Base-by-base conservation (phyloP, 2,888 invertebrate genomes). In the Didymodactylos carnosus region DNA sequence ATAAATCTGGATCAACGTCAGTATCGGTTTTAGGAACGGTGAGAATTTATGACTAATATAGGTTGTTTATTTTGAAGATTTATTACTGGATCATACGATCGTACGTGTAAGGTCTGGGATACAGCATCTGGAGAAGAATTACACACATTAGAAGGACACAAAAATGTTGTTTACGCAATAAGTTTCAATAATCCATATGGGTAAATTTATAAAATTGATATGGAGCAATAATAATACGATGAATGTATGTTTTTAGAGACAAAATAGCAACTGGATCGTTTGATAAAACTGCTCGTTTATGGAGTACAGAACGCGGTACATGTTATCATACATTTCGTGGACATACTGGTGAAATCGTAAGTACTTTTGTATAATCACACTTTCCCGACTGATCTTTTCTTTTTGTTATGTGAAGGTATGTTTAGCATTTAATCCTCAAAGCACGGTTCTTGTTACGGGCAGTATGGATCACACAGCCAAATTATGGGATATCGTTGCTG, bases 81-180 rank as follows among this genome's bases (percentile, higher is more conserved):
- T 82, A 84, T 90, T 76, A 88, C 91, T 2, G 90, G 90, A 77
- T 91, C 91, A 82, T 91, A 91, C 81, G 91, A 91, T 82, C 86
- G 91, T 77, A 90, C 90, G 25, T 91, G 91, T 83, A 89, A 89
- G 82, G 85, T 91, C 73, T 90, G 90, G 88, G 87, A 89, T 82
- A 88, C 89, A 76, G 87, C 88, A 76, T 85, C 86, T 16, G 90
- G 89, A 53, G 85, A 85, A 76, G 89, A 90, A 81, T 82, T 88
- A 78, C 86, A 87, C 80, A 87, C 88, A 10, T 85, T 91, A 46
- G 83, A 86, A 41, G 90, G 90, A 25, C 91, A 91, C 79, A 87
- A 88, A 78, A 91, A 90, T 83, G 90, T 90, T 73, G 91, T 91
- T 14, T 91, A 89, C 82, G 87, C 89, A 14, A 90, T 91, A 49